These are phyloP conservation scores for Adelges cooleyi DNA, from an alignment of 1,140 invertebrate species.

Conservation along the genomic window DNA sequence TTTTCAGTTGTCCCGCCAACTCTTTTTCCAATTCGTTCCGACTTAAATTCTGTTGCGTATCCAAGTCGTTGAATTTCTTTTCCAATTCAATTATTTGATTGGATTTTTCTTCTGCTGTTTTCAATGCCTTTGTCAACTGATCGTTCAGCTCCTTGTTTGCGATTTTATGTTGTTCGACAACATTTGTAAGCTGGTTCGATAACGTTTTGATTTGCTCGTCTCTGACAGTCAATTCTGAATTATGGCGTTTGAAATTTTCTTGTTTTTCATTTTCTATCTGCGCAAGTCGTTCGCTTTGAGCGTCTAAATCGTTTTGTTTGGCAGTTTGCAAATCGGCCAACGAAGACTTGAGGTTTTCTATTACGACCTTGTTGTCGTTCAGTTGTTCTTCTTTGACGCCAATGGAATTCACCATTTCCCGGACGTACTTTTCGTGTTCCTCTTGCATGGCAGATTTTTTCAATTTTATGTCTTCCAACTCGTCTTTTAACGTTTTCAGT, in stretches of 20 bases:
- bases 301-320: slow-evolving; percentile 2
- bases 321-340: background rate
- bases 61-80: slow-evolving; percentile 1
- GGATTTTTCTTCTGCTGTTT: slow-evolving; percentile 10
- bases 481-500: background rate
- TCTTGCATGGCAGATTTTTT: background rate
- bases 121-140: too few species aligned
- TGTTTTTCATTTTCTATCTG: background rate
- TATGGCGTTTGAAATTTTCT: background rate
- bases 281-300: background rate
- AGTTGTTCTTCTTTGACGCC: background rate
- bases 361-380: background rate
- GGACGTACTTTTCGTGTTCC: background rate
- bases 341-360: background rate
- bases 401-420: background rate
- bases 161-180: too few species aligned
- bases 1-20: background rate
- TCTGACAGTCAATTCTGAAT: background rate
- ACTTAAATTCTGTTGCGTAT: background rate
- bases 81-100: background rate
- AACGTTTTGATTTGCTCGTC: background rate
- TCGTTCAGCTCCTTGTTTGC: too few species aligned
- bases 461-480: background rate
- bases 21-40: slow-evolving; percentile 20
- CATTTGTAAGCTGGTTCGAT: too few species aligned